Evolutionary conservation across 2,888 invertebrate species (phyloP), one percentile per base, ranked within the genome.

Genomic region (Petrolisthes cinctipes): DNA sequence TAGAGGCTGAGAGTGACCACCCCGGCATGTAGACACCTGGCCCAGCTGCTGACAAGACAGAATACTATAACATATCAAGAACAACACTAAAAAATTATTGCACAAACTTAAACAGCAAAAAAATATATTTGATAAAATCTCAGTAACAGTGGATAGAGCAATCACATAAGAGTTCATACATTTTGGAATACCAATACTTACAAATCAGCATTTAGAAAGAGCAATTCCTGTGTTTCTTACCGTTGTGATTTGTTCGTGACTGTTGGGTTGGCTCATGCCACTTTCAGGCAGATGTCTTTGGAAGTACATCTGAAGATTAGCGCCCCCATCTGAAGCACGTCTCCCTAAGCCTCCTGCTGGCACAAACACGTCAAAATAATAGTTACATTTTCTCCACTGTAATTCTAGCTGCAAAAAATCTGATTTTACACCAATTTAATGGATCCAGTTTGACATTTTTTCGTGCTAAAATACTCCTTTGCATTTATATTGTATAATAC

Each of bases 321-420:
- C 98, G 86, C 98, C 98, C 91, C 98, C 98, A 94, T 98, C 98
- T 17, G 98, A 98, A 83, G 98, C 98, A 91, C 98, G 95, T 73
- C 98, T 95, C 6, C 97, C 97, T 89, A 93, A 89, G 53, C 92
- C 92, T 76, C 92, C 91, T 73, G 91, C 91, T 91, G 88, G n/a
- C 81, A 79, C 57, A 73, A 37, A 37, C 37, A 37, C 37, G 37
- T 37, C 37, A 37, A 37, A 37, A 37, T 37, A 37, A 37, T 37
- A 37, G 37, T 37, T 37, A 37, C 37, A 37, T 37, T 1, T 37
- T 37, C 37, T 37, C 37, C 37, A 37, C 37, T 37, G 37, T 37
- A 37, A 37, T 37, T 37, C 2, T 37, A 37, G 37, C 37, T 37
- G 37, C 37, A 37, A 37, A 37, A 37, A 37, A 37, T 37, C 37